phyloP scores from a whole-genome alignment of 2,113 vertebrate species.

The Hylia prasina region DNA sequence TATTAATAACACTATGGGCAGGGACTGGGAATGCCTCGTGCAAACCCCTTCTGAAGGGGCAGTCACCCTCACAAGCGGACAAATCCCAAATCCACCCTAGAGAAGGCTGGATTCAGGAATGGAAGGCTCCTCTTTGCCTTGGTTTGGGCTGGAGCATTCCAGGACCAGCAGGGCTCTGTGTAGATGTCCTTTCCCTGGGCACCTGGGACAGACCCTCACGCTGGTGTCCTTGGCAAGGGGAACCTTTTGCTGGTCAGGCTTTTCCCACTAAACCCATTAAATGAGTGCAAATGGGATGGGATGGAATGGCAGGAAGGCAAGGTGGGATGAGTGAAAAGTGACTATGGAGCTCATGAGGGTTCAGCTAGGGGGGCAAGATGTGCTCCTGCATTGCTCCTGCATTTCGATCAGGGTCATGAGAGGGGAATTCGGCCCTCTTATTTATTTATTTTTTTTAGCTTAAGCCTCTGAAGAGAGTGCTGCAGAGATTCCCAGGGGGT shows the following conservation, averaged over 20 bases:
- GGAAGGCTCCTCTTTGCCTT: background rate
- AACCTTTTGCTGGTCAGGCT: background rate
- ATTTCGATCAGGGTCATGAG: background rate
- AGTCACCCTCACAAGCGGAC: background rate
- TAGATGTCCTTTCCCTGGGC: accelerated
- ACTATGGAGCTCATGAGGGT: background rate
- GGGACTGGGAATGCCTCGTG: accelerated
- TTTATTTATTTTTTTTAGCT: background rate
- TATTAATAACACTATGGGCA: accelerated
- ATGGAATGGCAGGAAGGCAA: background rate
- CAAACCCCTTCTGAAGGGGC: background rate
- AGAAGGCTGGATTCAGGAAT: background rate
- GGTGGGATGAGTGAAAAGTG: background rate
- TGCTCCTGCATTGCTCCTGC: background rate
- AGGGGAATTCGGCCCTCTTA: background rate
- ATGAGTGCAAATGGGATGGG: background rate
- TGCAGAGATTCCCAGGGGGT: background rate
- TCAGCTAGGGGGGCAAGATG: accelerated
- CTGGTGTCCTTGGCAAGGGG: background rate
- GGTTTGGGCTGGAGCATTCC: background rate
- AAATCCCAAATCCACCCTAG: background rate
- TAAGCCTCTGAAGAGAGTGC: background rate
- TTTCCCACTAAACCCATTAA: background rate
- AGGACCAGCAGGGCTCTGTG: background rate
- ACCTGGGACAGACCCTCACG: accelerated